phyloP scores from a whole-genome alignment of 2,113 vertebrate species.

The Phalacrocorax pelagicus region DNA sequence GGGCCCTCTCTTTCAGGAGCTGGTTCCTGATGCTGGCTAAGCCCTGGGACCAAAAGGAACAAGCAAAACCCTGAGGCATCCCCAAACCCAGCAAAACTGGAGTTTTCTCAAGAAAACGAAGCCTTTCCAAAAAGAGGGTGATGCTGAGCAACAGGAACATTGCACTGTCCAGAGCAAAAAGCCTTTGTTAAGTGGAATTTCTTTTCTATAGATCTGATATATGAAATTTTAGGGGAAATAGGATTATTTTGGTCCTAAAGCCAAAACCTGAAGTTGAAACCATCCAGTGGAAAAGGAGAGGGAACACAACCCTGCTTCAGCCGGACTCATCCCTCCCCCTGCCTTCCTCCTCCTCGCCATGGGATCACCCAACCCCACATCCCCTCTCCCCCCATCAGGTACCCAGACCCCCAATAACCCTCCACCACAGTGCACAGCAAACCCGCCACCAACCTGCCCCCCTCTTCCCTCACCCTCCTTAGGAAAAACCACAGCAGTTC shows the following conservation, averaged over 20 bases:
- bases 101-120: not conserved
- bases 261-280: not conserved
- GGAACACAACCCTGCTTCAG: not conserved
- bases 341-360: not conserved
- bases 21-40: not conserved
- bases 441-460: not conserved
- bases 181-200: not conserved
- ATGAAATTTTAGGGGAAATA: not conserved
- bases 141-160: not conserved
- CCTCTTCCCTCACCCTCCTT: not conserved
- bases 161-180: not conserved
- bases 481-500: not conserved
- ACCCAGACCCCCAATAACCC: too few species aligned
- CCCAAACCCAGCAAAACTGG: not conserved
- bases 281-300: not conserved
- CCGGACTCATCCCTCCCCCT: not conserved
- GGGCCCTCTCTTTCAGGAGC: fast-evolving
- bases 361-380: not conserved
- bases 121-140: not conserved
- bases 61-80: not conserved
- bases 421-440: not conserved
- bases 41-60: not conserved
- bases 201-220: not conserved
- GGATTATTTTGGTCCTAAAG: not conserved
- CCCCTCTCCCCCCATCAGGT: fast-evolving